These are phyloP conservation scores for Lasioglossum pauxillum DNA, from an alignment of 2,888 invertebrate genomes.

Conservation along the genomic window DNA sequence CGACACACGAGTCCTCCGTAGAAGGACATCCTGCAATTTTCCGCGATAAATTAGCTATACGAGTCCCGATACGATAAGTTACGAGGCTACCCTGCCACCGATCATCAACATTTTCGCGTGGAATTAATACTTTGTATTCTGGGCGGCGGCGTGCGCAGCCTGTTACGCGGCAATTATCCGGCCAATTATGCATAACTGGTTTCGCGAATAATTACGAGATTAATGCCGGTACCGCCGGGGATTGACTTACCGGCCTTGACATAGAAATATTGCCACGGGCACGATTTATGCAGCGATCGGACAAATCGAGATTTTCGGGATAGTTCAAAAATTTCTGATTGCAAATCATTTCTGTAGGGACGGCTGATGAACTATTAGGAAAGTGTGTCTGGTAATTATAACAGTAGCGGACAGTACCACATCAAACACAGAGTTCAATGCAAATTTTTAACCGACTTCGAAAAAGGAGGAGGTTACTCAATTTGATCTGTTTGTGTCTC, in stretches of 20 bases:
- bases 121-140: slow-evolving; percentile 48
- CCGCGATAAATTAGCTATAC: slow-evolving; percentile 40
- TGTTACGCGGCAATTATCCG: slow-evolving; percentile 20
- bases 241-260: slow-evolving; percentile 27
- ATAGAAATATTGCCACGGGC: slow-evolving; percentile 23
- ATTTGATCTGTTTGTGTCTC: no score
- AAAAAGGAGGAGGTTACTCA: no score
- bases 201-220: slow-evolving; percentile 31
- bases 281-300: not conserved
- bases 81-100: not conserved
- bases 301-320: not conserved
- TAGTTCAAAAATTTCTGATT: not conserved
- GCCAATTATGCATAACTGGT: slow-evolving; percentile 37
- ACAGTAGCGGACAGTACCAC: not conserved
- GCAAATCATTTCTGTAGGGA: not conserved
- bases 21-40: slow-evolving; percentile 45
- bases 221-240: slow-evolving; percentile 3
- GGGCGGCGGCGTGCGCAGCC: not conserved
- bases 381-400: not conserved
- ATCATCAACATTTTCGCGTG: slow-evolving; percentile 37
- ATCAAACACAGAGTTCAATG: not conserved
- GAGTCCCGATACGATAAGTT: slow-evolving; percentile 19
- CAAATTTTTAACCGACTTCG: no score
- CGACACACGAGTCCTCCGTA: slow-evolving; percentile 55
- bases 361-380: not conserved